A percentile compares a stretch with the other conserved stretches of the same genome.
Conservation (phyloP, 2,797 vertebrate genomes). For the Mus caroli region DNA sequence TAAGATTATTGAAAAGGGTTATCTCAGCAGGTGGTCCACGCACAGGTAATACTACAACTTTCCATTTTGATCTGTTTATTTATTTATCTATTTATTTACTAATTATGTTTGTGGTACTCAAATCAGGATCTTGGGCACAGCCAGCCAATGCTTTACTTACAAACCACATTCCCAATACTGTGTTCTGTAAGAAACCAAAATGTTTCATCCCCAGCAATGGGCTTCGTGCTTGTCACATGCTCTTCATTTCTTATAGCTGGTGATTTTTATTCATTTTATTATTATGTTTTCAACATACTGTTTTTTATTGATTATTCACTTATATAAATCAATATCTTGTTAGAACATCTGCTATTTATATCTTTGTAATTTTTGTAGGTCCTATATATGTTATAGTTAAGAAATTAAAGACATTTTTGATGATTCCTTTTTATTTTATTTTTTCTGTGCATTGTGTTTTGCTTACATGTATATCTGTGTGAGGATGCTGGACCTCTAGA, state of each 20-base stretch:
- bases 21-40: not conserved
- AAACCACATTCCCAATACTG: not conserved
- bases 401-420: not conserved
- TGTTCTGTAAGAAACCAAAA: not conserved
- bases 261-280: not conserved
- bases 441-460: not conserved
- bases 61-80: not conserved
- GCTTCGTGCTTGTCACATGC: not conserved
- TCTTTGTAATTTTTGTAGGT: not conserved
- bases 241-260: not conserved
- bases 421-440: not conserved
- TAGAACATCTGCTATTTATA: not conserved
- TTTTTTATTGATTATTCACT: not conserved
- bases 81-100: not conserved
- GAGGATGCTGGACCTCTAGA: not conserved
- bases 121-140: not conserved
- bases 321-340: not conserved
- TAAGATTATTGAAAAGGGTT: constrained; percentile 27
- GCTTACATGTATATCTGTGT: not conserved
- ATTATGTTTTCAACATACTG: not conserved
- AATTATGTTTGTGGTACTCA: not conserved
- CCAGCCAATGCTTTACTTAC: not conserved
- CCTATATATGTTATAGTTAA: not conserved
- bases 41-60: not conserved
- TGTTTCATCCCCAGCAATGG: too few relatives aligned